Evolutionary conservation across 2,888 invertebrate species (phyloP), one percentile per base, ranked within the genome.

Genomic region (Hydropsyche betteni): DNA sequence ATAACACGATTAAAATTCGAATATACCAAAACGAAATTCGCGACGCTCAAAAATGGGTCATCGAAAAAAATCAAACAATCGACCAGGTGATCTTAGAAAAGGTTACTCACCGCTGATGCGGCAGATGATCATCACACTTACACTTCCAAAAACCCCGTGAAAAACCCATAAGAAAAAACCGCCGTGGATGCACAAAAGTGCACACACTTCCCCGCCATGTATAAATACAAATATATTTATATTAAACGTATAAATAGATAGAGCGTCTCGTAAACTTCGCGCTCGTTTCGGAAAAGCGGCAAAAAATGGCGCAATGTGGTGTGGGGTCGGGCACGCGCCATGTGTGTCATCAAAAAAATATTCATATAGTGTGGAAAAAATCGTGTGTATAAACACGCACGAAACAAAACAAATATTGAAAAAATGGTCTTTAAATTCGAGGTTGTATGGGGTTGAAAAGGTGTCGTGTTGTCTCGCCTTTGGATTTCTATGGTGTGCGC

Each of bases 221-320:
- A 24, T 24, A 24, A 24, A 24, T 24, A 24, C 24, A 24, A 24
- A 24, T 24, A 24, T 24, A 24, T 24, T 24, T 24, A 24, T 24
- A 24, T 24, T 24, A 24, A 24, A 24, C 24, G 24, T 44, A 44
- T 44, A 44, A 44, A 44, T 44, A 44, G 44, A 44, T 10, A 44
- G 44, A 44, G 44, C 44, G 44, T 44, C 36, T 33, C n/a, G 55
- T 64, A 64, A 70, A 72, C 72, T 72, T 72, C 51, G n/a, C 51
- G 74, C 69, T 77, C 73, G 70, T 73, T 77, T 79, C 75, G 64
- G 34, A 10, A 74, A 76, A 16, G 52, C 72, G 24, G 74, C 68
- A 79, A 79, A 79, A 79, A 79, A 79, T 77, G 76, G 79, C 79
- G 79, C 79, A 79, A 79, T 79, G 79, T 79, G 79, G 75, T 76